These are phyloP conservation scores for Neoascia interrupta DNA, from an alignment of 2,888 invertebrate species.

Conservation along the genomic window DNA sequence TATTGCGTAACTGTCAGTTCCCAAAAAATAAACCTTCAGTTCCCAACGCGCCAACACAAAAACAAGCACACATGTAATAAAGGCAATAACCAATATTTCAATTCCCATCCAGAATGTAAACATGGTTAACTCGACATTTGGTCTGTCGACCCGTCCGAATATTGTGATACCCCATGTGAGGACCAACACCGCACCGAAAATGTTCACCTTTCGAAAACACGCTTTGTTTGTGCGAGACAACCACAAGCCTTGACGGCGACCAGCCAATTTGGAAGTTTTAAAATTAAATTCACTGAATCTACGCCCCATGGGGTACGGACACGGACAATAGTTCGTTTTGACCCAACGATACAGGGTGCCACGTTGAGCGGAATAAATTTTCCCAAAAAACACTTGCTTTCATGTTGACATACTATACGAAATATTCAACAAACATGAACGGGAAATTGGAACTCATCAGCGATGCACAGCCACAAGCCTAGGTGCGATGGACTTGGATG, in stretches of 20 bases:
- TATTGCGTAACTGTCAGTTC: no score
- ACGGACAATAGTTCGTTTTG: background rate
- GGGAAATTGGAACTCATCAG: conserved; percentile 59
- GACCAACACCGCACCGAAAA: background rate
- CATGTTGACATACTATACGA: conserved; percentile 54
- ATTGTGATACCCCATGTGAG: conserved; percentile 13
- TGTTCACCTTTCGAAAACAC: conserved; percentile 18
- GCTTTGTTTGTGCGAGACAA: conserved; percentile 3
- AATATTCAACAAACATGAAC: conserved; percentile 54
- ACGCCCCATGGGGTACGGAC: background rate
- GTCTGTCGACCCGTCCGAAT: background rate
- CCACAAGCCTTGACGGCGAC: conserved; percentile 4
- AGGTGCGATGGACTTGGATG: conserved; percentile 31
- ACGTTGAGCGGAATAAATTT: conserved; percentile 29
- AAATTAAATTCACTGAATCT: conserved; percentile 59
- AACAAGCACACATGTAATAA: no score
- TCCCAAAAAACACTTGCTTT: conserved; percentile 48
- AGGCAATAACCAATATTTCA: conserved; percentile 63
- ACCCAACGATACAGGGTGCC: background rate
- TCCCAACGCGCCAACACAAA: no score
- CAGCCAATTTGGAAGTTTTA: conserved; percentile 39
- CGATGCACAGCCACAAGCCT: conserved; percentile 39
- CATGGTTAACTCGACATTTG: conserved; percentile 35
- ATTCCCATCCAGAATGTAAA: conserved; percentile 56
- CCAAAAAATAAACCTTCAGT: no score